Percentiles rank a stretch among this genome's conserved stretches.
Conservation (phyloP, 92 coral and sea anemone genomes). For the Porites evermanni region DNA sequence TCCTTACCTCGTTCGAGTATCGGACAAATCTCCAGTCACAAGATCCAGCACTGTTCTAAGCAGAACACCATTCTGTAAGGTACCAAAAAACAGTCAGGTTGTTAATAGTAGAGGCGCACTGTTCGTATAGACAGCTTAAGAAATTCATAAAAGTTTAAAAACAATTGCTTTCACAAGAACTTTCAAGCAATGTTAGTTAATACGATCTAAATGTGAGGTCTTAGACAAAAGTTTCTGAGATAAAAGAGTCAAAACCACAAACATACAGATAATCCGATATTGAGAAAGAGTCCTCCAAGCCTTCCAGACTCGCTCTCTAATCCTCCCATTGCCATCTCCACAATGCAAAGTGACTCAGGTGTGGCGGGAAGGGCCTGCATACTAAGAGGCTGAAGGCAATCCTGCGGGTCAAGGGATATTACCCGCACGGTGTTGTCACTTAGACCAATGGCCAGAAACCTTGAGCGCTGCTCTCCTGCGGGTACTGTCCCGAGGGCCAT, state of each 20-base stretch:
- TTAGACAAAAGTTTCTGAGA: not conserved
- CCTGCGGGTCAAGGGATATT: slow-evolving; percentile 99
- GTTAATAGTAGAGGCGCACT: not conserved
- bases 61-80: slow-evolving; percentile 91
- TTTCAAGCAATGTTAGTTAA: no score
- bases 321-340: slow-evolving; percentile 97
- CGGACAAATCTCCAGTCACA: slow-evolving; percentile 97
- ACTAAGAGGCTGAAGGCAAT: slow-evolving; percentile 96
- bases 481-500: slow-evolving; percentile 99
- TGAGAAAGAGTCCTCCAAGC: slow-evolving; percentile 91
- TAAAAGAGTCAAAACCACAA: not conserved
- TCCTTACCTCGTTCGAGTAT: slow-evolving; percentile 94
- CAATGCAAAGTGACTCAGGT: slow-evolving; percentile 95
- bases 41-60: slow-evolving; percentile 95
- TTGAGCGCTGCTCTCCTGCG: slow-evolving; percentile 94
- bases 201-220: no score
- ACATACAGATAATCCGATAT: slow-evolving; percentile 94
- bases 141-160: not conserved
- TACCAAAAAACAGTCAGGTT: not conserved
- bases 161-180: no score
- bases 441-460: slow-evolving; percentile 96
- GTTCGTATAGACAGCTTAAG: not conserved
- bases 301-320: slow-evolving; percentile 91
- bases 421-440: slow-evolving; percentile 98
- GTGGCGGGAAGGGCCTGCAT: slow-evolving; percentile 98